Base-by-base conservation (phyloP, 1,140 invertebrate species). In the Colletes latitarsis region DNA sequence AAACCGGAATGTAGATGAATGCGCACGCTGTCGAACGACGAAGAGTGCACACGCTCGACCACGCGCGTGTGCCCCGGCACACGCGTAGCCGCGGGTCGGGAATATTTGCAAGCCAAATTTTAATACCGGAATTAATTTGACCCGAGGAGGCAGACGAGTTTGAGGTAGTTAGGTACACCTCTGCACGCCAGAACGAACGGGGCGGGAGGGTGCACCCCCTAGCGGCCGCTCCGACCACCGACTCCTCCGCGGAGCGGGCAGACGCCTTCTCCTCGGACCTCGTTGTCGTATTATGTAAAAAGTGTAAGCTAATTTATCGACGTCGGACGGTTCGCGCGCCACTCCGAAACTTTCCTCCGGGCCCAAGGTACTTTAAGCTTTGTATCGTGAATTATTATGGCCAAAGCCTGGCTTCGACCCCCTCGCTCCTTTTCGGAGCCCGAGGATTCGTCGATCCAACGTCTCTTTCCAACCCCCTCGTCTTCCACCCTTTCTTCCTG, bases 101-200 rank as follows among this genome's bases (percentile, higher is more conserved):
- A 91, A 93, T 93, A 93, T 93, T 93, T 93, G 93, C 93, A 93
- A 93, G 93, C 93, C 93, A 93, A 93, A 93, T 93, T 93, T 93
- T 93, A 93, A 93, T 93, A 93, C 92, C 89, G 89, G 92, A 93
- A 93, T 93, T 93, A 93, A 93, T 93, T 93, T 93, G 92, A 93
- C 91, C 92, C 90, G 90, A 90, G 90, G 88, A 93, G 90, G 76
- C 83, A 85, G 88, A 88, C 88, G 90, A 90, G 90, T 90, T 91
- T 81, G 84, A 90, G 90, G 90, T 82, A 83, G 77, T 82, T 84
- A 88, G 81, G 83, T 88, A 82, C 78, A 88, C 83, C 82, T 82
- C 66, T 79, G 66, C 58, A 49, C 76, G 68, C 70, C 41, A 60
- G 69, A 39, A 72, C 49, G 76, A 71, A 39, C 63, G 70, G 63